phyloP scores from a whole-genome alignment of 2,797 vertebrate genomes.

The Hydrocynus forskahlii region DNA sequence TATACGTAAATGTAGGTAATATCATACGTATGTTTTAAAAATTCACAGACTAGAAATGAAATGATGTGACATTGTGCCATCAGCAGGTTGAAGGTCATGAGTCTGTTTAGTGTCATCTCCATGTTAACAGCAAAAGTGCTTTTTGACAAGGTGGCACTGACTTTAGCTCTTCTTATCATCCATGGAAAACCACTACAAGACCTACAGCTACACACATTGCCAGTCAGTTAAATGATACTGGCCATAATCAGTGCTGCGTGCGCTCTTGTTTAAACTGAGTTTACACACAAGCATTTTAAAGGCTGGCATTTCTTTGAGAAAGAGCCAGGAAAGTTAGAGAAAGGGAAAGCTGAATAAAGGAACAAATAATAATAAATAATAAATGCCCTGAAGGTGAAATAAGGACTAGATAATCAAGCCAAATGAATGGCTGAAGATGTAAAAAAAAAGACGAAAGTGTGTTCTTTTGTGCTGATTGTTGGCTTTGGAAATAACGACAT shows the following conservation, averaged over 20 bases:
- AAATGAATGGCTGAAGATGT: conserved; percentile 3
- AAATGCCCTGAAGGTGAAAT: conserved; percentile 18
- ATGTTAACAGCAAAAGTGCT: neutral
- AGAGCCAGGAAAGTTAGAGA: conserved; percentile 3
- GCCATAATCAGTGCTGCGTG: neutral
- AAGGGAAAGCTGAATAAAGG: conserved; percentile 22
- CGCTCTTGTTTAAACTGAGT: conserved; percentile 9
- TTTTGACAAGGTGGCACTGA: neutral
- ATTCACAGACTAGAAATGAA: no score
- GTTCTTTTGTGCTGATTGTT: conserved; percentile 28
- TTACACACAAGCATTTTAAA: conserved; percentile 30
- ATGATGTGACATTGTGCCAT: neutral
- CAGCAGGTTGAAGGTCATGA: neutral
- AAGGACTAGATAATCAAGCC: conserved; percentile 19
- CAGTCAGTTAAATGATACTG: neutral
- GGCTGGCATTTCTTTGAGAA: neutral
- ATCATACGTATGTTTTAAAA: no score
- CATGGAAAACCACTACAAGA: neutral
- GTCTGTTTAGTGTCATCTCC: neutral
- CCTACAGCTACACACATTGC: neutral
- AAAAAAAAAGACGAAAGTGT: conserved; percentile 22
- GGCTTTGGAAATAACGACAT: conserved; percentile 22
- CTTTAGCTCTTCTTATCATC: neutral
- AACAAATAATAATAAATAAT: conserved; percentile 20
- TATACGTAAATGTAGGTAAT: no score